Evolutionary conservation across 2,797 vertebrate species (phyloP), one percentile per base, ranked within the genome.

Genomic region (Dermochelys coriacea): DNA sequence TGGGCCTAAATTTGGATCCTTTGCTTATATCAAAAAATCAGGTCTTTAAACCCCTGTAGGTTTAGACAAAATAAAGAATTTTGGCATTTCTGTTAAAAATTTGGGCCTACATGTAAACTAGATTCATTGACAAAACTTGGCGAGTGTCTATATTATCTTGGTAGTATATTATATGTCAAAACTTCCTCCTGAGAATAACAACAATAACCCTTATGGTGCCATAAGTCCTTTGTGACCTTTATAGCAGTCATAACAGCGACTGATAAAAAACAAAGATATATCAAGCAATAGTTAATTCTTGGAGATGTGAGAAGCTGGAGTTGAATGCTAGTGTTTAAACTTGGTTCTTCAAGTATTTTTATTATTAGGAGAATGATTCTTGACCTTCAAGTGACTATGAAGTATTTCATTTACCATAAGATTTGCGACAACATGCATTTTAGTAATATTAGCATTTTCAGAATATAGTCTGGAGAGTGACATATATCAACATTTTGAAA

Each of bases 211-310:
- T 95, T 95, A 79, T 82, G 84, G 96, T 98, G 94, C 97, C 96
- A 93, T 78, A 97, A 95, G 90, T 97, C 90, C 85, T 96, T 95
- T 88, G 88, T 55, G 87, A 97, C 97, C 97, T 98, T 97, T 97
- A 97, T 97, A 97, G 96, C 97, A 97, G 96, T 97, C 97, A 97
- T 97, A 98, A 98, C 97, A 98, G 95, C 97, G 96, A 96, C 96
- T 96, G 94, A 95, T 95, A 97, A 98, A 97, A 91, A 98, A 97
- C 95, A 97, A 97, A 93, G 84, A 95, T 90, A 94, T 95, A 91
- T 95, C 89, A 96, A 96, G 57, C 18, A 83, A 57, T 84, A 82
- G 95, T 64, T 90, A 31, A 89, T 95, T 92, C 75, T 92, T 95
- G 80, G 95, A 93, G 90, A 37, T 51, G 34, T 31, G 29, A 75